A percentile compares a stretch with the other conserved stretches of the same genome.
Conservation (phyloP, 2,797 vertebrate species). For the Acridotheres tristis region DNA sequence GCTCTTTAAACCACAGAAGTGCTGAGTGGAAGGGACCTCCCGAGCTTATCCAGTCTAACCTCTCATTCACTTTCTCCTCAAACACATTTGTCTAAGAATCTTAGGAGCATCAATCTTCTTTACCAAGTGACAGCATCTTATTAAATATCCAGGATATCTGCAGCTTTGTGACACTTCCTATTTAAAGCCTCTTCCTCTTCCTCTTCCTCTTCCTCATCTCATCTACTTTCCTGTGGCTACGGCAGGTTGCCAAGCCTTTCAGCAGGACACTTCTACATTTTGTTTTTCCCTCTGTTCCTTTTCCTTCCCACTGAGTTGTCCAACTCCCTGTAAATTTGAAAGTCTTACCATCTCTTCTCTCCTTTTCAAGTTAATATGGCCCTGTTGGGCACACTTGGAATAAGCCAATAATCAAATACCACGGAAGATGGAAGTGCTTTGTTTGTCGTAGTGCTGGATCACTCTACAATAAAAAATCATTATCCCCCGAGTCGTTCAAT, state of each 20-base stretch:
- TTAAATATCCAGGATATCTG: not conserved
- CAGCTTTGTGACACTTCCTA: not conserved
- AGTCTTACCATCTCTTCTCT: not conserved
- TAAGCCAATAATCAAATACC: not conserved
- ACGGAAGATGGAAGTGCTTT: not conserved
- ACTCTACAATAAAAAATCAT: not conserved
- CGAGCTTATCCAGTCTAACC: not conserved
- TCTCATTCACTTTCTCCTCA: not conserved
- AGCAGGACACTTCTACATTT: not conserved
- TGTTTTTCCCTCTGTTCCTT: not conserved
- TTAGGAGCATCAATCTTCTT: not conserved
- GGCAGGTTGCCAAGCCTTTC: not conserved
- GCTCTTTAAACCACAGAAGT: not conserved
- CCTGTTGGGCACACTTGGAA: not conserved
- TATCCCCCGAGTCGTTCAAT: not conserved
- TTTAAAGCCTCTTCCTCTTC: not conserved
- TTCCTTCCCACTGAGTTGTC: not conserved
- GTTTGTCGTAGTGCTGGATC: not conserved
- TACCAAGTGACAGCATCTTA: not conserved
- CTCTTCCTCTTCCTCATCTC: not conserved
- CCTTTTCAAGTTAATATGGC: not conserved
- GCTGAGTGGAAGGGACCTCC: not conserved
- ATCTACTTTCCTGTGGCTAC: not conserved
- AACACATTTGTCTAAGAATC: not conserved
- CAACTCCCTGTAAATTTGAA: not conserved